phyloP scores from a whole-genome alignment of 1,140 invertebrate species.

The Zelostemma sp. region DNA sequence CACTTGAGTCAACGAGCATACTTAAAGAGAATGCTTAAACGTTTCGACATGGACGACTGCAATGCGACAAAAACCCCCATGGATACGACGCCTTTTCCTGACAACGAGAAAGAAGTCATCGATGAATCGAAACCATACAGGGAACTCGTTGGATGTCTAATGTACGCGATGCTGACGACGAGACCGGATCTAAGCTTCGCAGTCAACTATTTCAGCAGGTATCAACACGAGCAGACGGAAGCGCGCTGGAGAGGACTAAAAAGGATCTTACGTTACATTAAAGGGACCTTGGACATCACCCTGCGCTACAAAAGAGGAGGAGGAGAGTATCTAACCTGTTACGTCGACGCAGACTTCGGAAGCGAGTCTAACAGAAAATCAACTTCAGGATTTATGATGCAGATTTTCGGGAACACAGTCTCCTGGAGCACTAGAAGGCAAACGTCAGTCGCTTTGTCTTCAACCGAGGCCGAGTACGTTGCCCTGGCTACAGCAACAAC shows the following conservation, averaged over 20 bases:
- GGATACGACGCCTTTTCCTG: slow-evolving; percentile 5
- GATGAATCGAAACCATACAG: slow-evolving; percentile 13
- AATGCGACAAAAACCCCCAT: slow-evolving; percentile 12
- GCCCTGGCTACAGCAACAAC: slow-evolving; percentile 25
- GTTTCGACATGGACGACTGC: slow-evolving; percentile 13
- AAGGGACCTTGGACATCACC: slow-evolving; percentile 21
- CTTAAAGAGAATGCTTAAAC: slow-evolving; percentile 8
- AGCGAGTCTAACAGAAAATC: slow-evolving; percentile 25
- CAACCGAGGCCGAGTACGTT: slow-evolving; percentile 58
- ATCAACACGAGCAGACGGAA: slow-evolving; percentile 36
- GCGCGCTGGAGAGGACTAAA: slow-evolving; percentile 23
- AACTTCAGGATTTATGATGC: slow-evolving; percentile 28
- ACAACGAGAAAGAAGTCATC: neutral
- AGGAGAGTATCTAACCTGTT: slow-evolving; percentile 23
- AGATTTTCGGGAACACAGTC: slow-evolving; percentile 22
- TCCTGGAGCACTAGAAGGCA: slow-evolving; percentile 26
- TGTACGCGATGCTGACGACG: slow-evolving; percentile 45
- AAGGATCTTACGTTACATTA: slow-evolving; percentile 30
- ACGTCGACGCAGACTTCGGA: slow-evolving; percentile 44
- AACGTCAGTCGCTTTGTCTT: slow-evolving; percentile 49
- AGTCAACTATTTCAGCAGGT: slow-evolving; percentile 33
- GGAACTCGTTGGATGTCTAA: slow-evolving; percentile 49
- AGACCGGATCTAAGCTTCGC: slow-evolving; percentile 48
- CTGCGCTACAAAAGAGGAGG: neutral
- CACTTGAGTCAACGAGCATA: slow-evolving; percentile 6